phyloP scores from a whole-genome alignment of 2,888 invertebrate species.

The Pristionchus mayeri region DNA sequence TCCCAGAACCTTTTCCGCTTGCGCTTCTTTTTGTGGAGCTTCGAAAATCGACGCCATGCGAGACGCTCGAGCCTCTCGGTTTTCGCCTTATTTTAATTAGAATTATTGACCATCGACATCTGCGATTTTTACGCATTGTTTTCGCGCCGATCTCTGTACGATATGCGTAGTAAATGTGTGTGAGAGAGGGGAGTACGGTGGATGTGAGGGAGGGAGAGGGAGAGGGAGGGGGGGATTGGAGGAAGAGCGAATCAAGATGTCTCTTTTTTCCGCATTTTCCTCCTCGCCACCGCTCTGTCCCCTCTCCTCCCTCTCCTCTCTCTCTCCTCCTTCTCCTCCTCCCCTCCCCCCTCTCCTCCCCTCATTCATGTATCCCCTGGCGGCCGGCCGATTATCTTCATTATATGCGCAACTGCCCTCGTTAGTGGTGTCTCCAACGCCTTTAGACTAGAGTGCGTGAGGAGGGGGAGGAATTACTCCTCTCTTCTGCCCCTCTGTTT shows the following conservation, averaged over 20 bases:
- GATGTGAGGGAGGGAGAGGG: background rate
- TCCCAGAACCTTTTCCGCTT: background rate
- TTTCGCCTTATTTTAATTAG: no score
- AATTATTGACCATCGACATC: no score
- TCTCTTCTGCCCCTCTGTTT: no score
- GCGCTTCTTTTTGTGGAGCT: no score
- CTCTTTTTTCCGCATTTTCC: slow-evolving; percentile 8
- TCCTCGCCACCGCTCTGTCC: background rate
- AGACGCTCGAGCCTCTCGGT: no score
- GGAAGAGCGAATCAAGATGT: slow-evolving; percentile 32
- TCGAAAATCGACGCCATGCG: no score
- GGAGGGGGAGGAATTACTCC: no score
- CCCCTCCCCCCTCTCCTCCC: background rate
- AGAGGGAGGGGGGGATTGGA: background rate
- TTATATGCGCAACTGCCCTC: no score
- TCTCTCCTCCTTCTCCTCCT: slow-evolving; percentile 6
- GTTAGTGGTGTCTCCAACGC: no score
- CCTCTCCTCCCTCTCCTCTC: background rate
- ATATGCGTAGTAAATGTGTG: slow-evolving; percentile 17
- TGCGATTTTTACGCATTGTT: no score
- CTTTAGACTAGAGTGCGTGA: no score
- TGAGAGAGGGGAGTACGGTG: background rate
- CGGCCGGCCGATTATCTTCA: background rate
- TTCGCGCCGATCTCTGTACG: background rate
- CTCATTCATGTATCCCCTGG: background rate